Evolutionary conservation across 2,888 invertebrate genomes (phyloP), one percentile per base, ranked within the genome.

Genomic region (Urechis unicinctus): DNA sequence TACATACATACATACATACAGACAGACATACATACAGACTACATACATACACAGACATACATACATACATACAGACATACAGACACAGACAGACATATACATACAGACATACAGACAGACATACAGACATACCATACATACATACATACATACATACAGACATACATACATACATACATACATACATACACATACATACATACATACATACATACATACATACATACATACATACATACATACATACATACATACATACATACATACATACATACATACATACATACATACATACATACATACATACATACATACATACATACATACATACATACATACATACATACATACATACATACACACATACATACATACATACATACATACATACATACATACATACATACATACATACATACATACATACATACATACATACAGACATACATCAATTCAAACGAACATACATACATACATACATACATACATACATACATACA

Each of bases 281-380:
- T 52, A 43, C 43, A 24, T 26, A 46, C 29, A 21, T 26, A 47
- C 24, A 47, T 25, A 25, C 3, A 22, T 48, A 53, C 22, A 1
- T 53, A 29, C 47, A 45, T 26, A 53, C 47, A 22, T 46, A 30
- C 47, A 22, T 45, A 46, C 47, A 45, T 24, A 45, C 30, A 22
- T 45, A 29, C 21, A 28, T 46, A 53, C 22, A 26, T 26, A 45
- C 22, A 28, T 29, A 29, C 29, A 42, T 52, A 52, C 43, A 42
- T 52, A 52, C 43, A 41, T 43, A 52, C 43, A 42, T 52, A 52
- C 43, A 42, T 52, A 52, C 43, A 41, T 52, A 52, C 43, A 41
- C 25, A 52, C 43, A 42, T 52, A 52, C 43, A 42, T 52, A 43
- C 43, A 41, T 43, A 52, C 43, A 42, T 52, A 43, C 43, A 41